phyloP scores from a whole-genome alignment of 2,113 vertebrate species.

The Macrotis lagotis region DNA sequence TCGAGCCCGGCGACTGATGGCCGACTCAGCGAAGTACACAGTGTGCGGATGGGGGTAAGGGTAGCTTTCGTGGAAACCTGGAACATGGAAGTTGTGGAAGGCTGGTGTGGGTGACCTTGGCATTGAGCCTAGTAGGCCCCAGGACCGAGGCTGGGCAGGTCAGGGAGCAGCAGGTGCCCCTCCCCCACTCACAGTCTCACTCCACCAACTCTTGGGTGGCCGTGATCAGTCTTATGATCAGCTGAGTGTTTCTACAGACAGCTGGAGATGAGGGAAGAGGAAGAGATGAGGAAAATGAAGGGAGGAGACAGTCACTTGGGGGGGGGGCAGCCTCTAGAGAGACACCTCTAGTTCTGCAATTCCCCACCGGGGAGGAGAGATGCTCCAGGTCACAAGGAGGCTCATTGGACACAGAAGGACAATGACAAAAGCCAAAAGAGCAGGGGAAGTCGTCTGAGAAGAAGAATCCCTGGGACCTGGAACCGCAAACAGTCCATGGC shows the following conservation, averaged over 20 bases:
- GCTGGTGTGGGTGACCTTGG: too few species aligned
- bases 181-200: not conserved
- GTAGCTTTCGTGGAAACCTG: slow-evolving; percentile 71
- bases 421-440: not conserved
- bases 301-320: not conserved
- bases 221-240: not conserved
- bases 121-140: not conserved
- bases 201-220: not conserved
- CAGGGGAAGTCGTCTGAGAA: not conserved
- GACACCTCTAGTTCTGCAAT: fast-evolving
- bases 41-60: slow-evolving; percentile 70
- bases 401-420: not conserved
- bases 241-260: not conserved
- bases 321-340: not conserved
- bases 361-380: not conserved
- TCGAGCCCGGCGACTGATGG: slow-evolving; percentile 21
- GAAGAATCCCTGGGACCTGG: not conserved
- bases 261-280: not conserved
- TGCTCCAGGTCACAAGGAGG: too few species aligned
- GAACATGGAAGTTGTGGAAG: not conserved
- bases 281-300: not conserved
- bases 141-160: not conserved
- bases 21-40: slow-evolving; percentile 69
- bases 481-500: not conserved
- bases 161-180: not conserved